Conservation (phyloP, 2,797 vertebrate species). For the Choloepus didactylus region DNA sequence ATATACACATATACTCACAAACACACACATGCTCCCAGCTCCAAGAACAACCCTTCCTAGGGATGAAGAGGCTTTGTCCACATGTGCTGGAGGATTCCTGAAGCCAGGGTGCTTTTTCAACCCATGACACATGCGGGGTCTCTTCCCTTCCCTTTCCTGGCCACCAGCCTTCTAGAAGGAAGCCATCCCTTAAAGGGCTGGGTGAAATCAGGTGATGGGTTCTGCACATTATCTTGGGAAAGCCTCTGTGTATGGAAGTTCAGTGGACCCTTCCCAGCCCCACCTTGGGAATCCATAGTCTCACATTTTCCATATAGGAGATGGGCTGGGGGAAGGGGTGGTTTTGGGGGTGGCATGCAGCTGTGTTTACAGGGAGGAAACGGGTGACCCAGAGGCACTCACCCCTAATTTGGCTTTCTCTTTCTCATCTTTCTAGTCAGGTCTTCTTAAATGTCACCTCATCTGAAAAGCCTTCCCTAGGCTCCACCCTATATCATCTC, state of each 20-base stretch:
- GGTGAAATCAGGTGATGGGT: background rate
- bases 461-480: background rate
- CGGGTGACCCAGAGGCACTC: background rate
- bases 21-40: background rate
- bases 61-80: background rate
- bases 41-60: background rate
- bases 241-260: background rate
- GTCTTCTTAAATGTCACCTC: background rate
- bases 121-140: fast-evolving
- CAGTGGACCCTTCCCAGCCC: no score
- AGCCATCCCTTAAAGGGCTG: background rate
- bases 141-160: background rate
- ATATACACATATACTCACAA: background rate
- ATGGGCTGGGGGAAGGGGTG: background rate
- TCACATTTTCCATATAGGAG: background rate
- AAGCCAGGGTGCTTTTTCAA: background rate
- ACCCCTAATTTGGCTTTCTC: background rate
- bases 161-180: background rate
- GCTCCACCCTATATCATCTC: background rate
- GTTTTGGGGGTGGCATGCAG: background rate
- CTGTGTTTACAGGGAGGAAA: background rate
- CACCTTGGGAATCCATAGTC: background rate
- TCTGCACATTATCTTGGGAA: background rate
- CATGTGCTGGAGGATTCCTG: background rate
- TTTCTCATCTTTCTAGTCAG: background rate